A percentile compares a stretch with the other conserved stretches of the same genome.
phyloP scores from a whole-genome alignment of 2,797 vertebrate genomes.

The Diceros bicornis region DNA sequence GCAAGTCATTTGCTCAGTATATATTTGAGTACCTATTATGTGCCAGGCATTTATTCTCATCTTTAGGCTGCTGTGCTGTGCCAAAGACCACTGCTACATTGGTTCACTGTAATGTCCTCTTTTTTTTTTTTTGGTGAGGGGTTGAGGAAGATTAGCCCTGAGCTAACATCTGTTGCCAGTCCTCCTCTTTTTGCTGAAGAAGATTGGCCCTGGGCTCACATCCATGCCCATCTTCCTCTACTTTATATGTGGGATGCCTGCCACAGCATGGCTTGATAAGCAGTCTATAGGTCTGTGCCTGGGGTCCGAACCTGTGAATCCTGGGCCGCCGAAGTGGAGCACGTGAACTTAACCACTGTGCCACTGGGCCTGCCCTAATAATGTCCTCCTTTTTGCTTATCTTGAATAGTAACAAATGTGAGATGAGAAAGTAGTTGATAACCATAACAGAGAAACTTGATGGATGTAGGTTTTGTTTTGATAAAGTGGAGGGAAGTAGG shows the following conservation, averaged over 20 bases:
- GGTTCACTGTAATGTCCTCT: not conserved
- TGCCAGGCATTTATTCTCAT: not conserved
- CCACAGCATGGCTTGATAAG: no score
- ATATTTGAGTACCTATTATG: not conserved
- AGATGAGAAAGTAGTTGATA: slow-evolving; percentile 39
- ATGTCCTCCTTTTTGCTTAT: not conserved
- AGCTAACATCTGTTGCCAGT: no score
- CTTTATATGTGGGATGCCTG: no score
- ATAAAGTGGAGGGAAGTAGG: not conserved
- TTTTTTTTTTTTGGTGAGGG: not conserved
- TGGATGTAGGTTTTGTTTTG: slow-evolving; percentile 9
- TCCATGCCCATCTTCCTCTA: no score
- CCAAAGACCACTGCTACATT: not conserved
- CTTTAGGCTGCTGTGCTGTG: not conserved
- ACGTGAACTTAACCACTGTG: no score
- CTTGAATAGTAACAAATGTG: not conserved
- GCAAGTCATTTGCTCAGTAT: not conserved
- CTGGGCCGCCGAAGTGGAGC: no score
- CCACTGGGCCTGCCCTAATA: not conserved
- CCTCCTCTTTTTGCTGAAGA: no score
- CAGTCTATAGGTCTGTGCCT: no score
- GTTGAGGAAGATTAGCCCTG: no score
- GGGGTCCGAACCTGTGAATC: no score
- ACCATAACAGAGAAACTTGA: not conserved
- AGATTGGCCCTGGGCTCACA: no score